Evolutionary conservation across 2,113 vertebrate genomes (phyloP), one percentile per base, ranked within the genome.

Genomic region (Pollimyrus isidori): DNA sequence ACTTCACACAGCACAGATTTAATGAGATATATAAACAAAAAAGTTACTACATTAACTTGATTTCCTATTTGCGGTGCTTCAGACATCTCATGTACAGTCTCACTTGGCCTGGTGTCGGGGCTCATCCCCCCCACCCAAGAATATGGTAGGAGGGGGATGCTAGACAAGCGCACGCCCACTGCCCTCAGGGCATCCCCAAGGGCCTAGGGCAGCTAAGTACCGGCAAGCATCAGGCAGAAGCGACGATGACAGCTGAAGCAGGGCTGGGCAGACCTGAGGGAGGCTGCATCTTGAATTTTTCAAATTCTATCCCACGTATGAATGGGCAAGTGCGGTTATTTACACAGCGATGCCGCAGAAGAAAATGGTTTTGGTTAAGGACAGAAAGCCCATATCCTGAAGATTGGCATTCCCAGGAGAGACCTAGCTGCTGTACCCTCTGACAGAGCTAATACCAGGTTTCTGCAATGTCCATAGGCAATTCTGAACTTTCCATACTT

Each of bases 401-500:
- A 39, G 35, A 35, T 42, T 76, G 35, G 30, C 73, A 42, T 76
- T 42, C 73, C 17, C 35, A 4, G 73, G 73, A 76, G 69, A 39
- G 35, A 15, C 30, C 35, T 17, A 7, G 13, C 73, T 19, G 73
- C 35, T 42, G 7, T 19, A 42, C 15, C 73, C 30, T 7, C 35
- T 17, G 17, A 42, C 73, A 76, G 73, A 15, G 39, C 35, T 7
- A 42, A 76, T 19, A 2, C 69, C 69, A 39, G 45, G 45, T 15
- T 48, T 84, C 45, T 84, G 23, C 19, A n/a, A 39, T 45, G 82
- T 84, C 39, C 21, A 48, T 10, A 9, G 19, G 45, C 82, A 48
- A 48, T 84, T n/a, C 56, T 26, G 76, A 92, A 88, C 73, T 85
- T 58, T 84, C 87, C n/a, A 45, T 69, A 88, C 35, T 88, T 65